Evolutionary conservation across 2,113 vertebrate genomes (phyloP).

Genomic region (Toxotes jaculatrix): DNA sequence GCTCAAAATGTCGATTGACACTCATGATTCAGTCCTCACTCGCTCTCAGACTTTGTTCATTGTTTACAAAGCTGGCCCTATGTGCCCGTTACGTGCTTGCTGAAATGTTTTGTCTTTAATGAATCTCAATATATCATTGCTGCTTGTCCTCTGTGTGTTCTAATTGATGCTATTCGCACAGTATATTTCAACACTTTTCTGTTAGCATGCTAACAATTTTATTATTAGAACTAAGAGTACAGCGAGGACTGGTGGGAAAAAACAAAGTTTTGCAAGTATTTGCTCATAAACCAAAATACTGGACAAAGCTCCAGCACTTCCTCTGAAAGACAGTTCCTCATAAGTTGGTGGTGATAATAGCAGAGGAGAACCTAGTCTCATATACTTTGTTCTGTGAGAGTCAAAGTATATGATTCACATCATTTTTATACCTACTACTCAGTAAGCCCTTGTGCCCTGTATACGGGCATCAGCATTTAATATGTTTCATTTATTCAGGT

Average conservation of each 20-base stretch:
- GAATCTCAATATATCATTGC: background rate
- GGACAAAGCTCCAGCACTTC: no score
- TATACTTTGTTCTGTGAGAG: background rate
- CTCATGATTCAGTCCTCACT: background rate
- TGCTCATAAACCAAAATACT: no score
- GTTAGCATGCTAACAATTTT: no score
- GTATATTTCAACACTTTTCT: no score
- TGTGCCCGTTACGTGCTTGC: background rate
- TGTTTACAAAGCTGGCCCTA: slow-evolving; percentile 2
- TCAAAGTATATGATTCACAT: background rate
- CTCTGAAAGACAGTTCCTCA: background rate
- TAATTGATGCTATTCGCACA: no score
- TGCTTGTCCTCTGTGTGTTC: background rate
- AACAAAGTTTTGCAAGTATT: no score
- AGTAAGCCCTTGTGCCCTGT: background rate
- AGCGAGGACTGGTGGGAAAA: no score
- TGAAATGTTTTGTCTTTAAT: background rate
- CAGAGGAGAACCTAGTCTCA: background rate
- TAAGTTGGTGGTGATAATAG: background rate
- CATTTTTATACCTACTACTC: background rate
- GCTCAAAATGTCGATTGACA: background rate
- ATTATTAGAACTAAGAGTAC: no score
- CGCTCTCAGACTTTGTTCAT: background rate
- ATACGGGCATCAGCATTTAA: background rate
- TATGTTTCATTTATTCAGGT: background rate